These are phyloP conservation scores for Athripsodes cinereus DNA, from an alignment of 2,888 invertebrate species.

Conservation along the genomic window DNA sequence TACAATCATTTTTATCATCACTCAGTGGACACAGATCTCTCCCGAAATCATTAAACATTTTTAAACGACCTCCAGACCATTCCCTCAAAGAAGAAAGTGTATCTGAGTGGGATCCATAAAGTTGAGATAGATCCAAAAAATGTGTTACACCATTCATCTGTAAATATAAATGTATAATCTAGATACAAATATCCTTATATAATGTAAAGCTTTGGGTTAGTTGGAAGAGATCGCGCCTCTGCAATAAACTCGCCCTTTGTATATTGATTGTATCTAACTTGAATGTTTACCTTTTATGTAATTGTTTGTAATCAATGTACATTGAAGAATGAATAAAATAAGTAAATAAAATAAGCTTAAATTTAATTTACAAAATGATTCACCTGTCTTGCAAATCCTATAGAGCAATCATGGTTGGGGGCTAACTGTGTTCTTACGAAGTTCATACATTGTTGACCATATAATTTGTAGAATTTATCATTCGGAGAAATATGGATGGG, in stretches of 20 bases:
- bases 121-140: constrained; percentile 64
- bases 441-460: constrained; percentile 61
- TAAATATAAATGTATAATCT: constrained; percentile 11
- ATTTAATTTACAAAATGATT: too few species aligned
- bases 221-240: too few species aligned
- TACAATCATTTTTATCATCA: constrained; percentile 57
- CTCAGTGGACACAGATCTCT: constrained; percentile 60
- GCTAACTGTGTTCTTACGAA: constrained; percentile 65
- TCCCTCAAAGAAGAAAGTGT: constrained; percentile 53
- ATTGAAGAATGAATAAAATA: too few species aligned
- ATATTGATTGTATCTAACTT: too few species aligned
- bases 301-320: too few species aligned
- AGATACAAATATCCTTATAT: too few species aligned
- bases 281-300: too few species aligned
- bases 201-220: too few species aligned
- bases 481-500: constrained; percentile 54
- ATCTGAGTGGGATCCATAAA: constrained; percentile 64
- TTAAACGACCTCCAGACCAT: constrained; percentile 56
- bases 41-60: constrained; percentile 59
- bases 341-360: not conserved
- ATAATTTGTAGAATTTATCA: constrained; percentile 56
- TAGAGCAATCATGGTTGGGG: constrained; percentile 59
- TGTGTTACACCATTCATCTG: constrained; percentile 74
- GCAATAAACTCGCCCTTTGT: too few species aligned
- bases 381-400: constrained; percentile 67